These are phyloP conservation scores for Eledona agricola DNA, from an alignment of 2,888 invertebrate species.

Conservation along the genomic window DNA sequence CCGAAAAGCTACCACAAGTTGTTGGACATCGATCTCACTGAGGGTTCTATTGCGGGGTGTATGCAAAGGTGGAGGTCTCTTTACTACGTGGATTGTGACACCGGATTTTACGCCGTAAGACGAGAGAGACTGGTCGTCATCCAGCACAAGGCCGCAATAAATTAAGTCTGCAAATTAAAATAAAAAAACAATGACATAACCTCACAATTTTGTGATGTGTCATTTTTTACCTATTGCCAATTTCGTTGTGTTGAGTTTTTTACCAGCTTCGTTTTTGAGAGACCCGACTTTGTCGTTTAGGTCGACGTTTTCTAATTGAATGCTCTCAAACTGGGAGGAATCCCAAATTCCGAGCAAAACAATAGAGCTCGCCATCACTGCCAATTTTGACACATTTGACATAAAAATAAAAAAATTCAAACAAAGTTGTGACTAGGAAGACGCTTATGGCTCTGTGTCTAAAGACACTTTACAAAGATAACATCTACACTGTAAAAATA, in stretches of 20 bases:
- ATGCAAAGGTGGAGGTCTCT: conserved; percentile 55
- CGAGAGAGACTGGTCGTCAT: conserved; percentile 69
- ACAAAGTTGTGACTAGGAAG: too few species aligned
- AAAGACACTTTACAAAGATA: too few species aligned
- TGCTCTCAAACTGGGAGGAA: conserved; percentile 64
- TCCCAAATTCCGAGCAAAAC: conserved; percentile 64
- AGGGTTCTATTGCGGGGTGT: conserved; percentile 62
- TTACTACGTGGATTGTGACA: conserved; percentile 67
- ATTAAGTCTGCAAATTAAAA: conserved; percentile 73
- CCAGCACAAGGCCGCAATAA: conserved; percentile 76
- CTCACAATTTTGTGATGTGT: conserved; percentile 12
- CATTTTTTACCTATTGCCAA: conserved; percentile 20
- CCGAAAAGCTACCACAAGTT: conserved; percentile 70
- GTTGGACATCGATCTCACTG: conserved; percentile 69
- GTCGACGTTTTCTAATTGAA: conserved; percentile 69
- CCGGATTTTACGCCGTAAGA: conserved; percentile 71
- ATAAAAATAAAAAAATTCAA: too few species aligned
- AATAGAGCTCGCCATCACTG: conserved; percentile 40
- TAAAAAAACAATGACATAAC: conserved; percentile 16
- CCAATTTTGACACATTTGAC: neutral
- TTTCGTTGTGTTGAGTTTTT: conserved; percentile 34
- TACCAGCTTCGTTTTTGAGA: conserved; percentile 64
- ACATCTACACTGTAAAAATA: too few species aligned
- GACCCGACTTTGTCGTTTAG: conserved; percentile 70
- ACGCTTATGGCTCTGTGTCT: too few species aligned